Evolutionary conservation across 2,888 invertebrate genomes (phyloP).

Genomic region (Dioctria rufipes): DNA sequence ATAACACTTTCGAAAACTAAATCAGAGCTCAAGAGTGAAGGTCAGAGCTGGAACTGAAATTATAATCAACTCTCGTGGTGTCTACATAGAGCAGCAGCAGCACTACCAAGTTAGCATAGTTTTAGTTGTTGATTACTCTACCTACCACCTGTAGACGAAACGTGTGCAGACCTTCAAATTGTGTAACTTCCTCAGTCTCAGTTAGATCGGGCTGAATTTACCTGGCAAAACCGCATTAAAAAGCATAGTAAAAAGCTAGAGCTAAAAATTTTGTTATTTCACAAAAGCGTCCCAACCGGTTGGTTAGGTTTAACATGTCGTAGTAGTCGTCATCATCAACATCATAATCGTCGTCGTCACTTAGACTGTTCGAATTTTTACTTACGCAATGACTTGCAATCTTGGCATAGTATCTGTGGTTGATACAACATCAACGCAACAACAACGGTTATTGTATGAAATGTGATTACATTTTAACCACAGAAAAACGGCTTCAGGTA

Average conservation of each 20-base stretch:
- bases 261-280: not conserved
- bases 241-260: not conserved
- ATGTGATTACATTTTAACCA: too few relatives aligned
- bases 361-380: conserved; percentile 21
- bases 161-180: conserved; percentile 43
- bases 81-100: not conserved
- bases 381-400: conserved; percentile 47
- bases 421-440: too few relatives aligned
- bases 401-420: not conserved
- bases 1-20: conserved; percentile 19
- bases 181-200: conserved; percentile 8
- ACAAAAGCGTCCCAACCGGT: not conserved
- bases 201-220: not conserved
- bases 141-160: not conserved
- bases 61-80: not conserved
- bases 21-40: conserved; percentile 41
- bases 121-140: not conserved
- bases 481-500: not conserved
- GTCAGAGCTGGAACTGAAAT: not conserved
- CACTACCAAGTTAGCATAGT: not conserved
- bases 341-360: not conserved
- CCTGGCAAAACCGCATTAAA: not conserved
- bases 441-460: too few relatives aligned
- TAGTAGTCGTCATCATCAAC: not conserved
- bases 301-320: not conserved